A percentile compares a stretch with the other conserved stretches of the same genome.
Conservation (phyloP, 2,797 vertebrate genomes). For the Falco novaeseelandiae region DNA sequence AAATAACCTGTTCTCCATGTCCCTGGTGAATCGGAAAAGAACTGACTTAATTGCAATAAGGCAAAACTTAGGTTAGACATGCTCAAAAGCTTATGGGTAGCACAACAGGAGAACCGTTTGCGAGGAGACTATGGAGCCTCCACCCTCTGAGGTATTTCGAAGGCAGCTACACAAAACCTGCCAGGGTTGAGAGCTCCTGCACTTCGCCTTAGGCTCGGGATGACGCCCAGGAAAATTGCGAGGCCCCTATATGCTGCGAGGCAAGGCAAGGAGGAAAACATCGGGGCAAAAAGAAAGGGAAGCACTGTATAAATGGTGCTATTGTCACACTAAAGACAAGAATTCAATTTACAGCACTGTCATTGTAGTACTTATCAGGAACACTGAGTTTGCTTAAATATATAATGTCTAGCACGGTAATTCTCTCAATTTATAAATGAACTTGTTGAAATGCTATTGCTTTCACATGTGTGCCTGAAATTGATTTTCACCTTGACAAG, state of each 20-base stretch:
- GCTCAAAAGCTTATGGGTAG: not conserved
- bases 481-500: slow-evolving; percentile 35
- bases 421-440: slow-evolving; percentile 39
- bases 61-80: not conserved
- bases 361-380: not conserved
- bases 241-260: not conserved
- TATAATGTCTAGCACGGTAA: not conserved
- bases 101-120: not conserved
- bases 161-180: not conserved
- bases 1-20: not conserved
- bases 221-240: not conserved
- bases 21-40: not conserved
- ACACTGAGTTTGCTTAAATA: not conserved
- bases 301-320: not conserved
- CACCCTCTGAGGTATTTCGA: not conserved
- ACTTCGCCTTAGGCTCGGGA: not conserved
- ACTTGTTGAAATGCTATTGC: not conserved
- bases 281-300: not conserved
- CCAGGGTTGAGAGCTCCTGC: not conserved
- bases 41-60: not conserved
- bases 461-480: slow-evolving; percentile 35
- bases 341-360: not conserved
- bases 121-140: not conserved
- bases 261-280: not conserved
- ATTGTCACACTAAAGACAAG: not conserved